These are phyloP conservation scores for Phorcus lineatus DNA, from an alignment of 2,888 invertebrate genomes.

Conservation along the genomic window DNA sequence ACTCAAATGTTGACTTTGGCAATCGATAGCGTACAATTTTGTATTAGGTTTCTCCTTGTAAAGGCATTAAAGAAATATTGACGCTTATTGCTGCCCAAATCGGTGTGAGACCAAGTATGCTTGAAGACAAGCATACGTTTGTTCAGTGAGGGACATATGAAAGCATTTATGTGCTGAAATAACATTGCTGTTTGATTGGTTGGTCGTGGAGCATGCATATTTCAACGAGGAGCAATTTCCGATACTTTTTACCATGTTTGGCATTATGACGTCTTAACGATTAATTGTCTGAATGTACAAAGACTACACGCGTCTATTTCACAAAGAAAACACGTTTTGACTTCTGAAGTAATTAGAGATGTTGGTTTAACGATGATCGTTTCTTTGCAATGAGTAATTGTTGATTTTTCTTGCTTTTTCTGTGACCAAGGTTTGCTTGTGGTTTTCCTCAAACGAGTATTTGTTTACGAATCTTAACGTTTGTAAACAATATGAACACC, in stretches of 20 bases:
- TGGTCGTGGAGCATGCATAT: not conserved
- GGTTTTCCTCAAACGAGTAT: no score
- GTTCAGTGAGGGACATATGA: not conserved
- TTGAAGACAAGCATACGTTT: not conserved
- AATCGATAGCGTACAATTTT: not conserved
- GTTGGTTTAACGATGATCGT: no score
- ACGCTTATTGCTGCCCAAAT: not conserved
- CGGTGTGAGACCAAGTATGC: not conserved
- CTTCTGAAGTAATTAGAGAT: no score
- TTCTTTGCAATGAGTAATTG: no score
- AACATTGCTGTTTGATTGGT: not conserved
- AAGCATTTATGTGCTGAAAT: slow-evolving; percentile 7
- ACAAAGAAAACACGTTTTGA: no score
- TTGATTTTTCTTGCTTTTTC: no score
- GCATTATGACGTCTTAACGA: slow-evolving; percentile 11
- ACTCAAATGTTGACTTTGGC: slow-evolving; percentile 9
- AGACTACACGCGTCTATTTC: no score
- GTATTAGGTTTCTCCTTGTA: slow-evolving; percentile 5
- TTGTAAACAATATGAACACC: no score
- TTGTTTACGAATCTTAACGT: no score
- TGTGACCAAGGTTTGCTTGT: no score
- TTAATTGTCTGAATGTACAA: not conserved
- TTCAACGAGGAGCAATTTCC: not conserved
- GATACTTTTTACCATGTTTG: not conserved
- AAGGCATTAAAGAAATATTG: slow-evolving; percentile 15